Percentiles rank a stretch among this genome's conserved stretches.
phyloP scores from a whole-genome alignment of 2,113 vertebrate genomes.

The Edolisoma coerulescens region DNA sequence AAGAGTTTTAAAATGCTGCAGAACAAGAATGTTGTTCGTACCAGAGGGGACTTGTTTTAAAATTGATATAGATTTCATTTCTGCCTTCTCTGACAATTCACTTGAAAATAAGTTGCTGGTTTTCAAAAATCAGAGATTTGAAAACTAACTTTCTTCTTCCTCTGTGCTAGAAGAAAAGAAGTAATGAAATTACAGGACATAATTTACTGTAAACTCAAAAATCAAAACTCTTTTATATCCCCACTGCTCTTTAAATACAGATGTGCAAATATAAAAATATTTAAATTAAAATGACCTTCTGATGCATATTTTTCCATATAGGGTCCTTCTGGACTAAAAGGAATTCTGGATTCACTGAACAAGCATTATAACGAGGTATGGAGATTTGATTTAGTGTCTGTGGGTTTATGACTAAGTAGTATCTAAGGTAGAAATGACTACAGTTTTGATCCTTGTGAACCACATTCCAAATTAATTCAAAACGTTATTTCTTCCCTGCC shows the following conservation, averaged over 20 bases:
- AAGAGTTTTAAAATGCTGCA: background rate
- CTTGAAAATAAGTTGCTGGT: background rate
- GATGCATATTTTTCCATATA: conserved; percentile 1
- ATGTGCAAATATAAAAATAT: background rate
- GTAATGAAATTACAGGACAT: background rate
- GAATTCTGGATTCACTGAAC: conserved; percentile 49
- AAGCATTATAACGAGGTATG: conserved; percentile 65
- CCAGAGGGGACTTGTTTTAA: background rate
- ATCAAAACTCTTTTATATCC: background rate
- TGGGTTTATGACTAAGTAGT: background rate
- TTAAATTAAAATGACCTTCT: background rate
- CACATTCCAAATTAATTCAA: background rate
- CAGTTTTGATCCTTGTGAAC: background rate
- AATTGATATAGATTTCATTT: background rate
- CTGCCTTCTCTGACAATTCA: background rate
- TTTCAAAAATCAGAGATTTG: background rate
- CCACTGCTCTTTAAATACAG: background rate
- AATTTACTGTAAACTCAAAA: background rate
- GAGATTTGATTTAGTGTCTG: background rate
- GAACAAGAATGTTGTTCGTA: background rate
- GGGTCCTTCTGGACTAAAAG: conserved; percentile 66
- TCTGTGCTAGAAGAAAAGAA: background rate
- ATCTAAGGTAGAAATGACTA: background rate
- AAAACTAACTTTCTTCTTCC: background rate
- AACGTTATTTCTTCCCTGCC: background rate